Evolutionary conservation across 2,113 vertebrate genomes (phyloP).

Genomic region (Ranitomeya variabilis): DNA sequence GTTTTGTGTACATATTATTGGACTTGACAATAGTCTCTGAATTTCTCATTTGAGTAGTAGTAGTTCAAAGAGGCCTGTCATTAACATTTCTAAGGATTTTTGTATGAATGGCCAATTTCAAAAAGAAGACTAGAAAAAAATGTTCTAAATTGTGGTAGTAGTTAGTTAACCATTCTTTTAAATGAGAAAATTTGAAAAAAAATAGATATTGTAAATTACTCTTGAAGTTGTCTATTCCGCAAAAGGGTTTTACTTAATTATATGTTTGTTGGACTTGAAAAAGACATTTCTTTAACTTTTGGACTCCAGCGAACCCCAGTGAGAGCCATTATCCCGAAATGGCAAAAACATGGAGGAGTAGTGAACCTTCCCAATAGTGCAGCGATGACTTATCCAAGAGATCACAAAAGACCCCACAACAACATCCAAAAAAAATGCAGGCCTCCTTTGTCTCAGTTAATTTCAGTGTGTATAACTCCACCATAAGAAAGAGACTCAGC

Average conservation of each 20-base stretch:
- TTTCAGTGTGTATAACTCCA: too few relatives aligned
- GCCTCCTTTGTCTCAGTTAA: too few relatives aligned
- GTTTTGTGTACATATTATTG: slow-evolving; percentile 40
- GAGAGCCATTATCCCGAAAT: too few relatives aligned
- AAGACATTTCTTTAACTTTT: too few relatives aligned
- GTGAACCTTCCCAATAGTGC: too few relatives aligned
- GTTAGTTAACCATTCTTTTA: neutral
- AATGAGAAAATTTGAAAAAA: neutral
- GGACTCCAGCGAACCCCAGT: too few relatives aligned
- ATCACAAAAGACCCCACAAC: too few relatives aligned
- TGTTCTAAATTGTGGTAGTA: neutral
- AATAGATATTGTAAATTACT: neutral
- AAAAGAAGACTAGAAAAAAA: neutral
- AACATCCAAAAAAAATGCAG: too few relatives aligned
- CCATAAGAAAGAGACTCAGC: too few relatives aligned
- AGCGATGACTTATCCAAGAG: too few relatives aligned
- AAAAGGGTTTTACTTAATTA: neutral
- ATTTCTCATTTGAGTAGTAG: neutral
- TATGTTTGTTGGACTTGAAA: neutral
- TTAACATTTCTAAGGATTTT: neutral
- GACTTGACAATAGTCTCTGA: slow-evolving; percentile 22
- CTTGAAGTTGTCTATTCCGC: neutral
- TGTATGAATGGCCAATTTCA: neutral
- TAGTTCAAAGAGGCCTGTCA: neutral
- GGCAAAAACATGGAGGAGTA: too few relatives aligned